Base-by-base conservation (phyloP, 2,113 vertebrate species). In the Silurus glanis region DNA sequence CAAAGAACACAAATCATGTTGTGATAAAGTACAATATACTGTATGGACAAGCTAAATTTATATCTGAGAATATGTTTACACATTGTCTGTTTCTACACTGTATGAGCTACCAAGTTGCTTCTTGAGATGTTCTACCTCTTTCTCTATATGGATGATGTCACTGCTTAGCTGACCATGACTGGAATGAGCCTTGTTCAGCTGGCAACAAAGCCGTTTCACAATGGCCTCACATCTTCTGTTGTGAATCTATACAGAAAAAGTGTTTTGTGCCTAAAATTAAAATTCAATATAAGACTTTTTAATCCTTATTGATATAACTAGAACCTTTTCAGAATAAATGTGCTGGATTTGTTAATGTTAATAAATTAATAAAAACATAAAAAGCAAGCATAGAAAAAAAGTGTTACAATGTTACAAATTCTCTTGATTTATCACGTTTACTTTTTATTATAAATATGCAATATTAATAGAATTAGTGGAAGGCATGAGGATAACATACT, bases 221-320 rank as follows among this genome's bases (percentile, higher is more conserved):
- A 95, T 93, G 89, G 93, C 93, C 61, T 95, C 92, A 45, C 86
- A 93, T 9, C 92, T 92, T 62, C 88, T 91, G 89, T 93, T 93
- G 88, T 95, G 92, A 80, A 94, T 94, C 94, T 95, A 84, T 81
- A 25, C 1, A 17, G 49, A 62, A 37, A 75, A n/a, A 76, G n/a
- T 10, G n/a, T 37, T 12, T 56, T 37, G 19, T 51, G 4, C 0
- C 0, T 14, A n/a, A 37, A 37, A 37, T 37, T 37, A 2, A 37
- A 37, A 37, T 37, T 37, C 12, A 14, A 55, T n/a, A 25, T 4
- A 74, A 17, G 21, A 23, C 9, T 21, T 49, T 51, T 21, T 74
- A 2, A 49, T 49, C 19, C 17, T 12, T 37, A 37, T 16, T 6
- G 37, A 69, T 25, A 14, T 69, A 14, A 6, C 13, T 37, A 67